A percentile compares a stretch with the other conserved stretches of the same genome.
Conservation (phyloP, 2,797 vertebrate species). For the Fundulus diaphanus region DNA sequence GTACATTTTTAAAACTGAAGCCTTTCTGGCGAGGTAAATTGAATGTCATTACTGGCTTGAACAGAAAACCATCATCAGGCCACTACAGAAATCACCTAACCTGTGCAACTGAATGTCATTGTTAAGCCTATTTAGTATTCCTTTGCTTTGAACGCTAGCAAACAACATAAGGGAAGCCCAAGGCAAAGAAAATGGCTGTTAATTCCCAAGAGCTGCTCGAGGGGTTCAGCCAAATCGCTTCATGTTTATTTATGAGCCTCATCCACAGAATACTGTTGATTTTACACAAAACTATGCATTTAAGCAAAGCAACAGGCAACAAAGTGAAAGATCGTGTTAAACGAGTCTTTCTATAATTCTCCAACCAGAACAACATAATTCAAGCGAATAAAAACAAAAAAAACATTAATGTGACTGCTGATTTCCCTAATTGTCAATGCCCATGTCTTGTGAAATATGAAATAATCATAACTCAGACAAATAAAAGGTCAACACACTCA, state of each 20-base stretch:
- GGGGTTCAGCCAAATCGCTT: not conserved
- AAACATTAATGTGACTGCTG: not conserved
- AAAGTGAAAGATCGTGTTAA: not conserved
- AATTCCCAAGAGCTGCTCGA: conserved; percentile 1
- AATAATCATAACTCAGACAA: not conserved
- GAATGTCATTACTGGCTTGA: conserved; percentile 33
- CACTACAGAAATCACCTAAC: conserved; percentile 13
- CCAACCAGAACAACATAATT: not conserved
- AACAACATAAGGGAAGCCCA: not conserved
- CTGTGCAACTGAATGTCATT: not conserved
- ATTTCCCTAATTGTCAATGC: not conserved
- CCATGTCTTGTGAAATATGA: not conserved
- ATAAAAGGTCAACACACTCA: not conserved
- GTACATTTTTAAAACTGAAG: conserved; percentile 7
- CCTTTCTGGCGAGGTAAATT: conserved; percentile 21
- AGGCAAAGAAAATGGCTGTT: not conserved
- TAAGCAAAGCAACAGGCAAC: not conserved
- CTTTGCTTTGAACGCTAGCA: conserved; percentile 4
- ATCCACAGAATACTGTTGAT: not conserved
- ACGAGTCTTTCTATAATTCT: not conserved
- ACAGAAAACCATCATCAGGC: not conserved
- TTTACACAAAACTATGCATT: not conserved
- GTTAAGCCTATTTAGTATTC: conserved; percentile 7
- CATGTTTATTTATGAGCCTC: not conserved
- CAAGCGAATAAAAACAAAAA: not conserved